phyloP scores from a whole-genome alignment of 1,140 invertebrate genomes.

The Zaprionus nigranus region DNA sequence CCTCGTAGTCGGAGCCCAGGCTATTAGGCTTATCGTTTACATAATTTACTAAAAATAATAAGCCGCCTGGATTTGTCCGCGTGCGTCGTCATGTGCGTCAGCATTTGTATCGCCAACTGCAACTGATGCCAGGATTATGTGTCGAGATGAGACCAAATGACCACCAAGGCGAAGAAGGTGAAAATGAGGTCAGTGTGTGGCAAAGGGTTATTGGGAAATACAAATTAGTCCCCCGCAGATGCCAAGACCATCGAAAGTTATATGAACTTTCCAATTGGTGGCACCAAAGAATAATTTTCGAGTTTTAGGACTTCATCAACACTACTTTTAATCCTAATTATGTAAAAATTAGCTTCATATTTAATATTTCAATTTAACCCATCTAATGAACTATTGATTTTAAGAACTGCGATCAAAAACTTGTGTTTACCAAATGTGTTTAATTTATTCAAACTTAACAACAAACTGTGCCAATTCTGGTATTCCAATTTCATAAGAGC shows the following conservation, averaged over 20 bases:
- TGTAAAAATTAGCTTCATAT: neutral
- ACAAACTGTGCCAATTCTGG: neutral
- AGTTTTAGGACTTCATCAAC: neutral
- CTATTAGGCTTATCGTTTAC: constrained; percentile 66
- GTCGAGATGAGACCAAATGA: constrained; percentile 28
- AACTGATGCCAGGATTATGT: constrained; percentile 51
- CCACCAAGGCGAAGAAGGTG: constrained; percentile 31
- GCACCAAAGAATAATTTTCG: no score
- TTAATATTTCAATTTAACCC: neutral
- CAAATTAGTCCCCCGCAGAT: neutral
- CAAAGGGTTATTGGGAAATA: neutral
- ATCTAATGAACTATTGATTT: neutral
- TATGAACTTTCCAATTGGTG: neutral
- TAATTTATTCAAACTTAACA: neutral
- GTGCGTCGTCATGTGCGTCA: constrained; percentile 1
- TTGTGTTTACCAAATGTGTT: neutral
- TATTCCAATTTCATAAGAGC: neutral
- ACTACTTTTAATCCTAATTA: no score
- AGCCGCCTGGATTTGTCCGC: constrained; percentile 46
- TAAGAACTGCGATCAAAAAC: no score
- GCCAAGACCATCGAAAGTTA: neutral
- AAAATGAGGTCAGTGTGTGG: constrained; percentile 34
- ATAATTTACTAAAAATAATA: constrained; percentile 70
- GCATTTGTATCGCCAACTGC: constrained; percentile 22
- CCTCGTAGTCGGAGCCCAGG: constrained; percentile 21